Evolutionary conservation across 2,797 vertebrate species (phyloP).

Genomic region (Podarcis lilfordi): DNA sequence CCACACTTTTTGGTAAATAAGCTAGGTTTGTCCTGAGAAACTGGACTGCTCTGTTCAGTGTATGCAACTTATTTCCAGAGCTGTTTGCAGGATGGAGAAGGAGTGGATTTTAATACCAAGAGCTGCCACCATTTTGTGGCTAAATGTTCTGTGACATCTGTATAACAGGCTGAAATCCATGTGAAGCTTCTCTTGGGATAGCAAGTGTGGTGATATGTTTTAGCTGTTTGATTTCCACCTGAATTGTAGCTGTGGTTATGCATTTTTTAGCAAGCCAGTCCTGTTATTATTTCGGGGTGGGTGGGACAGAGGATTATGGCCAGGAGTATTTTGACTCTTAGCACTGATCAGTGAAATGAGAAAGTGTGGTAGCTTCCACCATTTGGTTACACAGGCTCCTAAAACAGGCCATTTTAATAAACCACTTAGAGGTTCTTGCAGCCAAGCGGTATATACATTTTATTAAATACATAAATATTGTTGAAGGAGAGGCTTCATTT

Average conservation of each 20-base stretch:
- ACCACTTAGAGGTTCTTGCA: too few relatives aligned
- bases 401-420: not conserved
- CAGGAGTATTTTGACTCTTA: not conserved
- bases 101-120: not conserved
- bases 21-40: not conserved
- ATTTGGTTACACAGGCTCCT: not conserved
- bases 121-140: not conserved
- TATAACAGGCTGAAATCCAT: not conserved
- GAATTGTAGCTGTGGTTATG: not conserved
- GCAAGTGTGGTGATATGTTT: not conserved
- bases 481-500: not conserved
- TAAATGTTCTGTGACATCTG: not conserved
- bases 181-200: not conserved
- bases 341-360: not conserved
- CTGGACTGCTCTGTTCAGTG: not conserved
- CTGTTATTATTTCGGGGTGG: too few relatives aligned
- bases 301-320: not conserved
- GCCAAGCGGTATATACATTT: too few relatives aligned
- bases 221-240: not conserved
- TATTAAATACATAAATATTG: not conserved
- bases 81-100: not conserved
- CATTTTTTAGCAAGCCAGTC: too few relatives aligned
- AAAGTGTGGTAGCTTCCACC: too few relatives aligned
- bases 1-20: not conserved
- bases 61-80: not conserved